phyloP scores from a whole-genome alignment of 2,797 vertebrate species.

The Phrynocephalus vlangalii region DNA sequence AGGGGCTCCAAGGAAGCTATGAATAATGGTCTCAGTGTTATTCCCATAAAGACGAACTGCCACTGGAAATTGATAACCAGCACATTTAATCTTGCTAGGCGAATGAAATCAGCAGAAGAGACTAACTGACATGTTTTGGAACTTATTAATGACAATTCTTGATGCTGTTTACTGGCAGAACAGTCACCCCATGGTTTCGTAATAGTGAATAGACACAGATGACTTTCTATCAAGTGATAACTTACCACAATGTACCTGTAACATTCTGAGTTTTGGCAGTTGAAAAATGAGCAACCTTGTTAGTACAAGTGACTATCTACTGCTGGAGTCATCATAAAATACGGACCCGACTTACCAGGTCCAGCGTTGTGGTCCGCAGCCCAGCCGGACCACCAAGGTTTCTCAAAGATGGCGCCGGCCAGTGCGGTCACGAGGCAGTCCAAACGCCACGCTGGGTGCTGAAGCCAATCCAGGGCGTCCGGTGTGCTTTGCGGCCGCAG shows the following conservation, averaged over 20 bases:
- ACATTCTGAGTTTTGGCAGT: neutral
- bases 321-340: too few species aligned
- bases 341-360: too few species aligned
- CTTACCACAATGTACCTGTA: neutral
- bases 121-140: neutral
- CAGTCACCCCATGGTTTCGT: neutral
- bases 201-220: neutral
- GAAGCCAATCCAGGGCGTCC: too few species aligned
- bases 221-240: neutral
- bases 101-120: neutral
- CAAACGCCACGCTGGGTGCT: too few species aligned
- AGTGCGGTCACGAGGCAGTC: too few species aligned
- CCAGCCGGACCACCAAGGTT: too few species aligned
- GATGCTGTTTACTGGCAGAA: neutral
- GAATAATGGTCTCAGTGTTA: neutral
- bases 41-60: neutral
- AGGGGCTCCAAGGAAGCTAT: too few species aligned
- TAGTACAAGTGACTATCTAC: too few species aligned
- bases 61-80: neutral
- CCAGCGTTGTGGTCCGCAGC: too few species aligned
- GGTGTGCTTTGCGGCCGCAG: too few species aligned
- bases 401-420: too few species aligned
- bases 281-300: neutral
- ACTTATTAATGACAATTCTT: neutral
- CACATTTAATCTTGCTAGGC: neutral